phyloP scores from a whole-genome alignment of 2,797 vertebrate species.

The Schizopygopsis malacanthus region DNA sequence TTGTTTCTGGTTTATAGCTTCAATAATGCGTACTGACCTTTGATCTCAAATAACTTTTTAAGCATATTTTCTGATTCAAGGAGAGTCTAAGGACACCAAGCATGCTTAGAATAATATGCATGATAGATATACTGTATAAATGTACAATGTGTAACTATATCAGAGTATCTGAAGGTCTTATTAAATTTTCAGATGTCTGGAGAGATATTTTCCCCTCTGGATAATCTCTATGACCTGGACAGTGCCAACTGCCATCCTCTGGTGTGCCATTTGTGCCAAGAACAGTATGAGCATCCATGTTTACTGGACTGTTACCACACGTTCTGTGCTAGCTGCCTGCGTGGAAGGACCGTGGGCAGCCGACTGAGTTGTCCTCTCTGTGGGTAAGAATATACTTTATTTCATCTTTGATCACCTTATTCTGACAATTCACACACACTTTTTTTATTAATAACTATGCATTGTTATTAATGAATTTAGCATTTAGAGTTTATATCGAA shows the following conservation, averaged over 20 bases:
- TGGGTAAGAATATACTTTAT: slow-evolving; percentile 73
- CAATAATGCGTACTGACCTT: background rate
- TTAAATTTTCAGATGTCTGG: slow-evolving; percentile 79
- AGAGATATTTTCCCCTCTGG: slow-evolving; percentile 80
- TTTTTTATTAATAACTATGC: background rate
- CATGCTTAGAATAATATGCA: background rate
- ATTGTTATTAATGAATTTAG: background rate
- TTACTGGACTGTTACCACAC: slow-evolving; percentile 88
- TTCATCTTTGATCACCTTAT: background rate
- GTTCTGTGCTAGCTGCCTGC: slow-evolving; percentile 84
- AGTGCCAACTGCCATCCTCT: slow-evolving; percentile 81
- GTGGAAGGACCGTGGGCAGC: slow-evolving; percentile 77
- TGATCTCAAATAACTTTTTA: background rate
- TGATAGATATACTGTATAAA: background rate
- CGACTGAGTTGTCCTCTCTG: slow-evolving; percentile 83
- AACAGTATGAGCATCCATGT: slow-evolving; percentile 83
- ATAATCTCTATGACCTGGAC: slow-evolving; percentile 77
- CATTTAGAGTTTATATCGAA: background rate
- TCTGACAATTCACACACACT: background rate
- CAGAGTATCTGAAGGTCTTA: slow-evolving; percentile 28
- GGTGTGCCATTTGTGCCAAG: slow-evolving; percentile 84
- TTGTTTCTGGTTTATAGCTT: background rate
- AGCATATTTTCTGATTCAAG: background rate
- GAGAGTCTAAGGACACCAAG: background rate
- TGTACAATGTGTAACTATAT: slow-evolving; percentile 5